These are phyloP conservation scores for Cranoglanis bouderius DNA, from an alignment of 2,113 vertebrate species.

Conservation along the genomic window DNA sequence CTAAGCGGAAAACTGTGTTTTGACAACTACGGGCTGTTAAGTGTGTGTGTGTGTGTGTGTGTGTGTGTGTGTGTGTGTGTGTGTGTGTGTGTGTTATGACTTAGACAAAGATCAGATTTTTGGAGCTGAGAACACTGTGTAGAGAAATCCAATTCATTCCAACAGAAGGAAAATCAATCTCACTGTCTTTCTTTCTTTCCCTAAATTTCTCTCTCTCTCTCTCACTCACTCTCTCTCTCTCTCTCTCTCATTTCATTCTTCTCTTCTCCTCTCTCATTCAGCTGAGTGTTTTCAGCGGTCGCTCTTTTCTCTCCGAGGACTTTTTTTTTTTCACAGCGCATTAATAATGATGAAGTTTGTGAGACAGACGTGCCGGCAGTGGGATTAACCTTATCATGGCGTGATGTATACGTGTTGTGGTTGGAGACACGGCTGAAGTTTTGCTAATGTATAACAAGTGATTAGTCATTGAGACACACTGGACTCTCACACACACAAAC, in stretches of 20 bases:
- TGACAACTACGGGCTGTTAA: background rate
- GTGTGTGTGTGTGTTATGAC: background rate
- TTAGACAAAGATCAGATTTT: background rate
- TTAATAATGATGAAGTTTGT: background rate
- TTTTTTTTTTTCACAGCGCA: background rate
- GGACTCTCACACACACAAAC: background rate
- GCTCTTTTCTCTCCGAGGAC: background rate
- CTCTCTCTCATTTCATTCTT: background rate
- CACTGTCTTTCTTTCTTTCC: too few relatives aligned
- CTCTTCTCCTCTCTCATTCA: background rate
- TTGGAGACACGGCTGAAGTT: background rate
- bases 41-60: background rate
- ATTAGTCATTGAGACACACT: background rate
- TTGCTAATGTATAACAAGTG: constrained; percentile 17
- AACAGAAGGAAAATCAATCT: background rate
- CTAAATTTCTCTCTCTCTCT: background rate
- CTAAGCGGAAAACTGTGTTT: background rate
- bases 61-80: background rate
- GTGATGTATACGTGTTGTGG: background rate
- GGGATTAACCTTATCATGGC: background rate
- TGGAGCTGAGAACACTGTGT: background rate
- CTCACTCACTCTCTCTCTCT: background rate
- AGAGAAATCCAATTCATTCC: background rate
- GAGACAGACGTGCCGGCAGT: background rate
- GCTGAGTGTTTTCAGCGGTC: too few relatives aligned